Evolutionary conservation across 2,797 vertebrate species (phyloP).

Genomic region (Chaunax sp.): DNA sequence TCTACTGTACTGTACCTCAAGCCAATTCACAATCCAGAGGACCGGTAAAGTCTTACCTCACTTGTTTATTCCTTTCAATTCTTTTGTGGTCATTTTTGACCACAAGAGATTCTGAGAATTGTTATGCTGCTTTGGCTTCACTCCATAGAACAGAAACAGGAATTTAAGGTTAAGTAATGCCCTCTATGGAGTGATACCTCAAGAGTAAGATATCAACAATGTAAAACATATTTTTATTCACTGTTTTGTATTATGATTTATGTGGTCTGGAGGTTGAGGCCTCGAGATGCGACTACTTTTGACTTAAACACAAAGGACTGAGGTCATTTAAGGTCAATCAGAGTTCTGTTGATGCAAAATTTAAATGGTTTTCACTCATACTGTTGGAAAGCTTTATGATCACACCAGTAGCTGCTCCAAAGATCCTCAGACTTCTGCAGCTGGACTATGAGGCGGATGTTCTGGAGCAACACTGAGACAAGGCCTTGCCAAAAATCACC

Average conservation of each 20-base stretch:
- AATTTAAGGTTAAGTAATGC: neutral
- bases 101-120: neutral
- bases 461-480: neutral
- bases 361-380: neutral
- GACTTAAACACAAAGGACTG: conserved; percentile 6
- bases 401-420: neutral
- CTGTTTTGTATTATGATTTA: neutral
- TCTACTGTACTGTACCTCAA: conserved; percentile 28
- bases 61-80: neutral
- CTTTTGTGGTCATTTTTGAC: neutral
- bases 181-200: neutral
- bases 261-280: neutral
- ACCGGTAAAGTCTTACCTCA: conserved; percentile 18
- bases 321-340: too few species aligned
- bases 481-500: neutral
- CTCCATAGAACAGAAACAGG: neutral
- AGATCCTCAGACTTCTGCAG: neutral
- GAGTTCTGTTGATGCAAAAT: neutral
- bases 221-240: too few species aligned
- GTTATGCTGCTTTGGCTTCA: neutral
- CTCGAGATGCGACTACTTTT: neutral
- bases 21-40: conserved; percentile 27
- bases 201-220: neutral
- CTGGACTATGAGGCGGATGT: neutral
- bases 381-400: neutral